A percentile compares a stretch with the other conserved stretches of the same genome.
Conservation (phyloP, 2,888 invertebrate species). For the Hydropsyche betteni region DNA sequence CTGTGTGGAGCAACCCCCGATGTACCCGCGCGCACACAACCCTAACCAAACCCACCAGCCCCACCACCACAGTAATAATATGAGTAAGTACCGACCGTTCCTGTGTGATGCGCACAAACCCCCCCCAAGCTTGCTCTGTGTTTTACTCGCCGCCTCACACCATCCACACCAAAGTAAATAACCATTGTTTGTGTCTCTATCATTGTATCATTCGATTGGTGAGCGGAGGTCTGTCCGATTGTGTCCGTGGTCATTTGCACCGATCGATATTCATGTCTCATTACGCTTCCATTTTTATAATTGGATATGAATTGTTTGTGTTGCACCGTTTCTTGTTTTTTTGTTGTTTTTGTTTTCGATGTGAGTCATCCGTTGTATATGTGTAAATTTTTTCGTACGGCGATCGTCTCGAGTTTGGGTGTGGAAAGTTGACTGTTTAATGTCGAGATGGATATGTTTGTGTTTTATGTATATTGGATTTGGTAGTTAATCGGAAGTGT, state of each 20-base stretch:
- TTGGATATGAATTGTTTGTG: not conserved
- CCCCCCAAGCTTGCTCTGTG: slow-evolving; percentile 34
- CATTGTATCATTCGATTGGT: not conserved
- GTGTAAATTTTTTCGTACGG: too few relatives aligned
- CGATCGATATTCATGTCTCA: not conserved
- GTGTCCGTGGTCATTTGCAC: too few relatives aligned
- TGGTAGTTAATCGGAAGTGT: too few relatives aligned
- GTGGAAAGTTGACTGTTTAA: too few relatives aligned
- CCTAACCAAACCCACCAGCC: slow-evolving; percentile 53
- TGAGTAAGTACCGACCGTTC: slow-evolving; percentile 57
- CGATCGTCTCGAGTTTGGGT: too few relatives aligned
- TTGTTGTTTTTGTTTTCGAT: too few relatives aligned
- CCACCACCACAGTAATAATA: slow-evolving; percentile 56
- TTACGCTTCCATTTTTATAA: not conserved
- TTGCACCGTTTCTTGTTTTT: too few relatives aligned
- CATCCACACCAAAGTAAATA: slow-evolving; percentile 33
- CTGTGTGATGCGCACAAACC: slow-evolving; percentile 19
- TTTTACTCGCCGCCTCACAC: slow-evolving; percentile 26
- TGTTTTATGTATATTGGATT: too few relatives aligned
- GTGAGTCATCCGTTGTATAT: too few relatives aligned
- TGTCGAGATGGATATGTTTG: too few relatives aligned
- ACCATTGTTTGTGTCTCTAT: slow-evolving; percentile 35
- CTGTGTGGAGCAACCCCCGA: slow-evolving; percentile 56
- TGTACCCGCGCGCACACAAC: slow-evolving; percentile 54
- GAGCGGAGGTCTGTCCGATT: too few relatives aligned